phyloP scores from a whole-genome alignment of 1,140 invertebrate species.

The Prorops nasuta region DNA sequence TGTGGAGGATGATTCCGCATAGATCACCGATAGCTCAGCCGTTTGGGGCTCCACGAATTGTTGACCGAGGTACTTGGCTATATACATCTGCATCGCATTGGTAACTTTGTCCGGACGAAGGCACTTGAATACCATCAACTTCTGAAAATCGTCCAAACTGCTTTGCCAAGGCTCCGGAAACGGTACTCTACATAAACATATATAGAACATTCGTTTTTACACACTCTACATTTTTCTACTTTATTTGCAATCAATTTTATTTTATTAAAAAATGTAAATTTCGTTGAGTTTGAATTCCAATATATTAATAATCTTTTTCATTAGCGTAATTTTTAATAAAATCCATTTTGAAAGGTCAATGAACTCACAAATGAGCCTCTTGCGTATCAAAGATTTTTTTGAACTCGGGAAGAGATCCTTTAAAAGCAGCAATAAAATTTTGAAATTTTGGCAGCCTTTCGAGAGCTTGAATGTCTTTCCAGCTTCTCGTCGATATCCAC shows the following conservation, averaged over 20 bases:
- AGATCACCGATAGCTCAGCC: conserved; percentile 64
- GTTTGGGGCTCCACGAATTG: conserved; percentile 69
- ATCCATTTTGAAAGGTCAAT: conserved; percentile 6
- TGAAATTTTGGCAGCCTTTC: conserved; percentile 55
- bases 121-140: conserved; percentile 70
- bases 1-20: conserved; percentile 63
- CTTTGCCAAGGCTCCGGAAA: conserved; percentile 62
- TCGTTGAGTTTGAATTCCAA: too few species aligned
- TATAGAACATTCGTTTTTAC: neutral
- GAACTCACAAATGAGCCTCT: conserved; percentile 54
- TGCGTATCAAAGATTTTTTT: conserved; percentile 59
- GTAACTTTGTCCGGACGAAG: conserved; percentile 73
- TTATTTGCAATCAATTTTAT: too few species aligned
- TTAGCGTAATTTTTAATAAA: neutral
- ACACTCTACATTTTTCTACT: too few species aligned
- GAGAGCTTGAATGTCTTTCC: conserved; percentile 64
- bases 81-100: conserved; percentile 67
- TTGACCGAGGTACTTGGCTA: conserved; percentile 61
- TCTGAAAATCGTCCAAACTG: conserved; percentile 65
- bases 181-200: conserved; percentile 16
- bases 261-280: too few species aligned
- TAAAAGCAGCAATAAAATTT: conserved; percentile 56
- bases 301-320: neutral
- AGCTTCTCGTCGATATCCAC: conserved; percentile 63
- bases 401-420: conserved; percentile 52